A percentile compares a stretch with the other conserved stretches of the same genome.
These are phyloP conservation scores for Hybognathus amarus DNA, from an alignment of 2,797 vertebrate genomes.

Conservation along the genomic window DNA sequence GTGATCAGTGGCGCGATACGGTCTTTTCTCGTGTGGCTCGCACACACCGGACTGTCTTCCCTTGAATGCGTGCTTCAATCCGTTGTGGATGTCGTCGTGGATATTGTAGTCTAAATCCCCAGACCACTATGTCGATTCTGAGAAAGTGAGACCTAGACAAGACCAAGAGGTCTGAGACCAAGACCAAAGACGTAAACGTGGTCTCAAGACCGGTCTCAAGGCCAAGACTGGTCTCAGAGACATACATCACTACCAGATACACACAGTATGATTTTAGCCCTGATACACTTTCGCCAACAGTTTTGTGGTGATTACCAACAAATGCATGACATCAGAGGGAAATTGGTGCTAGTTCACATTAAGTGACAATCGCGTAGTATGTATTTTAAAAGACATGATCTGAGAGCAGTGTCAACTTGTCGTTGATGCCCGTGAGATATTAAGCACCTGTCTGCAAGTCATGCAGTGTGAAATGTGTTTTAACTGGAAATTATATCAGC, in stretches of 20 bases:
- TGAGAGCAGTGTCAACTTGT: not conserved
- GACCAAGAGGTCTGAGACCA: too few relatives aligned
- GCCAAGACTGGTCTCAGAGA: too few relatives aligned
- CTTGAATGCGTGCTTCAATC: too few relatives aligned
- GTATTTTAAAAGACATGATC: not conserved
- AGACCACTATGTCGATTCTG: too few relatives aligned
- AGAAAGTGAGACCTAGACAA: too few relatives aligned
- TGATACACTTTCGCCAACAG: not conserved
- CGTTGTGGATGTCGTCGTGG: too few relatives aligned
- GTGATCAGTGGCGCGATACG: too few relatives aligned
- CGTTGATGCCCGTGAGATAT: not conserved
- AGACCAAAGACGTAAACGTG: too few relatives aligned
- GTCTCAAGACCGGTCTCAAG: too few relatives aligned
- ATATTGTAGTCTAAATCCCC: too few relatives aligned
- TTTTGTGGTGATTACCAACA: not conserved
- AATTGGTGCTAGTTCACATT: not conserved
- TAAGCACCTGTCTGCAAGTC: not conserved
- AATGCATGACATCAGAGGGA: not conserved
- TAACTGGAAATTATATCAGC: not conserved
- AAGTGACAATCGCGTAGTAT: not conserved
- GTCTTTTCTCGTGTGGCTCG: too few relatives aligned
- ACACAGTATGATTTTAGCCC: not conserved
- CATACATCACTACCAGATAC: not conserved
- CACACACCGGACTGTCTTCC: too few relatives aligned
- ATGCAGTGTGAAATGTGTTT: not conserved